Conservation (phyloP, 2,113 vertebrate genomes). For the Theristicus caerulescens region DNA sequence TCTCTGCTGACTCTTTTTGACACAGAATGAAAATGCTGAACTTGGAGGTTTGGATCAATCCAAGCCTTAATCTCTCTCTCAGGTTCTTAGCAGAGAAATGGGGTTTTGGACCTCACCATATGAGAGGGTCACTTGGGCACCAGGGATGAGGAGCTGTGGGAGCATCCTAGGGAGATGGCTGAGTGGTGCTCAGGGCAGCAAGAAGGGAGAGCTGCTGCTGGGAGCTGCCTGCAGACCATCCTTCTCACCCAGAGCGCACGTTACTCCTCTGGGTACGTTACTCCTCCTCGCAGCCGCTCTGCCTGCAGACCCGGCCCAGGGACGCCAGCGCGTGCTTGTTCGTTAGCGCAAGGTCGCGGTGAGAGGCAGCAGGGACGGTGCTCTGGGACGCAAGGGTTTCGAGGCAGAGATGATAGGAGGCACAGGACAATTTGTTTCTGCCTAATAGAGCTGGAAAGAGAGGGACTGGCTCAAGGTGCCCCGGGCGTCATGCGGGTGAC, state of each 20-base stretch:
- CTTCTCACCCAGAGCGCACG: not conserved
- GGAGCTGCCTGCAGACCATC: not conserved
- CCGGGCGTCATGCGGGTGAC: fast-evolving
- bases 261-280: not conserved
- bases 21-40: not conserved
- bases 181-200: not conserved
- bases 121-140: not conserved
- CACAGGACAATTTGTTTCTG: not conserved
- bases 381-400: not conserved
- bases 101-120: not conserved
- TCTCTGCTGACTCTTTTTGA: not conserved
- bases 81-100: not conserved
- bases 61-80: not conserved
- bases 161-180: not conserved
- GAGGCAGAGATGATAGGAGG: not conserved
- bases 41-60: not conserved
- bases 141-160: not conserved
- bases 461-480: not conserved
- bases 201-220: not conserved
- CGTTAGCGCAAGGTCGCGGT: not conserved
- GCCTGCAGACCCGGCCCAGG: not conserved
- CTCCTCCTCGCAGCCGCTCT: not conserved
- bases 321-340: fast-evolving
- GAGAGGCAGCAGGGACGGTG: not conserved
- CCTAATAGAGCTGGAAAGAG: not conserved